Evolutionary conservation across 2,797 vertebrate species (phyloP).

Genomic region (Helicolenus hilgendorfi): DNA sequence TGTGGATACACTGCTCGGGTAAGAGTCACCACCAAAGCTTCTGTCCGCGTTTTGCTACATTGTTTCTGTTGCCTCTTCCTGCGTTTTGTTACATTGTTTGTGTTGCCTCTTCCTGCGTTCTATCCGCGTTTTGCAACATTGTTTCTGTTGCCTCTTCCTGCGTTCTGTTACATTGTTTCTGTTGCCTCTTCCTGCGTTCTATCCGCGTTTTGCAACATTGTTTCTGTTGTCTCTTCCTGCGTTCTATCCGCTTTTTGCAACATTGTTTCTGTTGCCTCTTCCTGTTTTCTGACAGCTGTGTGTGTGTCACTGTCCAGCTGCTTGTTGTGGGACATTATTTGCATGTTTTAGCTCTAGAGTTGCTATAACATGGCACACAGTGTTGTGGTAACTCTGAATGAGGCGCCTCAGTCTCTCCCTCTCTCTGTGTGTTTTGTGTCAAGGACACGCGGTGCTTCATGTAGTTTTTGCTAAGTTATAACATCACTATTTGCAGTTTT

Average conservation of each 20-base stretch:
- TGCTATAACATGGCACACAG: slow-evolving; percentile 5
- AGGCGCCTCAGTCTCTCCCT: slow-evolving; percentile 7
- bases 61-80: slow-evolving; percentile 1
- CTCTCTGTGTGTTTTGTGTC: neutral
- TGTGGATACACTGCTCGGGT: slow-evolving; percentile 89
- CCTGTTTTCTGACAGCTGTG: slow-evolving; percentile 61
- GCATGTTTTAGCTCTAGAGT: slow-evolving; percentile 34
- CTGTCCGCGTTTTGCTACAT: slow-evolving; percentile 48
- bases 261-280: neutral
- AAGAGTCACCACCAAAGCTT: slow-evolving; percentile 77
- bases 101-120: neutral
- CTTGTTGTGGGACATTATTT: neutral
- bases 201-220: slow-evolving; percentile 44
- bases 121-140: too few relatives aligned
- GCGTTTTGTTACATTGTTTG: neutral
- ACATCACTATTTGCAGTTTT: neutral
- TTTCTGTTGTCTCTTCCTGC: neutral
- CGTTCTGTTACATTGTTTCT: slow-evolving; percentile 30
- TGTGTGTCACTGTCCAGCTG: slow-evolving; percentile 24
- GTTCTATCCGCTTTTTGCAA: slow-evolving; percentile 48
- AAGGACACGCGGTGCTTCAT: slow-evolving; percentile 16
- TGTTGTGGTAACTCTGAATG: slow-evolving; percentile 43
- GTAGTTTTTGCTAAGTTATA: slow-evolving; percentile 58
- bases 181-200: neutral
- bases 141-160: neutral